Conservation (phyloP, 2,113 vertebrate species). For the Ovibos moschatus region DNA sequence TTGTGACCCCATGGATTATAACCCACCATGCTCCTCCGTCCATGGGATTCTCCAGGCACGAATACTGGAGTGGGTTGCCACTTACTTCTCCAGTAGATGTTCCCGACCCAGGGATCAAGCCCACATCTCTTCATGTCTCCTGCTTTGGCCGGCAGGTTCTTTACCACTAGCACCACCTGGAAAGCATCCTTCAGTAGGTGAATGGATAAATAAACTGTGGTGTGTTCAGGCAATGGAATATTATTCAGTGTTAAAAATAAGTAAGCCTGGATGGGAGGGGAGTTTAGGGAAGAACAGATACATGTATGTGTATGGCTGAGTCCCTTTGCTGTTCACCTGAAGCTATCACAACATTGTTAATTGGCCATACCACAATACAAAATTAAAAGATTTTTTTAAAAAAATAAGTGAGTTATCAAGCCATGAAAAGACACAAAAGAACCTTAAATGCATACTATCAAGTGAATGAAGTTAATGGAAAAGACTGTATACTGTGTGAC, state of each 20-base stretch:
- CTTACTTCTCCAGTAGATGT: neutral
- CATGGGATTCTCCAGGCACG: neutral
- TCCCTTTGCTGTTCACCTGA: neutral
- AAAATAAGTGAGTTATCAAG: neutral
- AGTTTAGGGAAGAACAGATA: neutral
- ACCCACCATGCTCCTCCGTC: neutral
- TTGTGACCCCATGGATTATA: neutral
- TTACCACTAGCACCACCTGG: neutral
- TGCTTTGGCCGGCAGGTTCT: neutral
- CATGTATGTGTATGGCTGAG: neutral
- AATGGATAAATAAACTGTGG: neutral
- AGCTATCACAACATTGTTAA: neutral
- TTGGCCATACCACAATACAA: neutral
- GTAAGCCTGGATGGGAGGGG: neutral
- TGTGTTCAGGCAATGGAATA: neutral
- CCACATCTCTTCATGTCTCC: neutral
- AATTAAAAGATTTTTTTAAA: neutral
- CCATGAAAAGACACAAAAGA: neutral
- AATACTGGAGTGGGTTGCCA: neutral
- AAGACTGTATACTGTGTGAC: neutral
- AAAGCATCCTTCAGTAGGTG: neutral
- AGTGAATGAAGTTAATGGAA: neutral
- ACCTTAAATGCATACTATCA: neutral
- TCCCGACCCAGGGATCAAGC: neutral
- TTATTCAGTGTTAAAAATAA: neutral